These are phyloP conservation scores for Tokudaia tokunoshimensis DNA, from an alignment of 2,797 vertebrate species.

Conservation along the genomic window DNA sequence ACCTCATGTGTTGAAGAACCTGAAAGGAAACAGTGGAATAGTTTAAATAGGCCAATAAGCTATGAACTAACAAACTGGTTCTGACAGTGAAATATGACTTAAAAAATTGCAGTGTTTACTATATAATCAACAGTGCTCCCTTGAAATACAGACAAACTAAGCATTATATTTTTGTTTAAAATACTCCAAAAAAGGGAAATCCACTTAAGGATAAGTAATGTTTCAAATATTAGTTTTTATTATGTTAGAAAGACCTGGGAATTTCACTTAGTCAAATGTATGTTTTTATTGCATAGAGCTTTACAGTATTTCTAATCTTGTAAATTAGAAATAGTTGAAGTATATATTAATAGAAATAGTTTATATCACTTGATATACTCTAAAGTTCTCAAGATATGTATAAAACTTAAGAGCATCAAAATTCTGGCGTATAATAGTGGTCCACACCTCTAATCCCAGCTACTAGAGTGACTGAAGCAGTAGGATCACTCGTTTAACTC, in stretches of 20 bases:
- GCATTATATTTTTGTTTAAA: neutral
- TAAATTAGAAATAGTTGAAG: neutral
- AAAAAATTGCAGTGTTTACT: neutral
- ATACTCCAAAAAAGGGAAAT: constrained; percentile 1
- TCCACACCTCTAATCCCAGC: neutral
- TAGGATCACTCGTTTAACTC: neutral
- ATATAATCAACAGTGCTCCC: neutral
- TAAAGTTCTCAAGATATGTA: neutral
- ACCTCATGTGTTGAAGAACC: neutral
- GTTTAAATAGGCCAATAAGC: neutral
- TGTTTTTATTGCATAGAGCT: constrained; percentile 10
- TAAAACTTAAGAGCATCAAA: neutral
- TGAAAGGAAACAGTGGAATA: neutral
- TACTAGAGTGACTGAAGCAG: neutral
- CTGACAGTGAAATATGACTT: neutral
- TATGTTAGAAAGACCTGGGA: neutral
- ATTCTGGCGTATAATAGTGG: neutral
- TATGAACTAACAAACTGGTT: neutral
- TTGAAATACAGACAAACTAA: neutral
- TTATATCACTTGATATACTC: neutral
- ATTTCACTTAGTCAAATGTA: constrained; percentile 5
- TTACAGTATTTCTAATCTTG: neutral
- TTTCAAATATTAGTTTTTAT: neutral
- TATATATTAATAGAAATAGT: neutral
- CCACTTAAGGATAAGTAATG: neutral